A percentile compares a stretch with the other conserved stretches of the same genome.
These are phyloP conservation scores for Gila robusta DNA, from an alignment of 2,797 vertebrate species.

Conservation along the genomic window DNA sequence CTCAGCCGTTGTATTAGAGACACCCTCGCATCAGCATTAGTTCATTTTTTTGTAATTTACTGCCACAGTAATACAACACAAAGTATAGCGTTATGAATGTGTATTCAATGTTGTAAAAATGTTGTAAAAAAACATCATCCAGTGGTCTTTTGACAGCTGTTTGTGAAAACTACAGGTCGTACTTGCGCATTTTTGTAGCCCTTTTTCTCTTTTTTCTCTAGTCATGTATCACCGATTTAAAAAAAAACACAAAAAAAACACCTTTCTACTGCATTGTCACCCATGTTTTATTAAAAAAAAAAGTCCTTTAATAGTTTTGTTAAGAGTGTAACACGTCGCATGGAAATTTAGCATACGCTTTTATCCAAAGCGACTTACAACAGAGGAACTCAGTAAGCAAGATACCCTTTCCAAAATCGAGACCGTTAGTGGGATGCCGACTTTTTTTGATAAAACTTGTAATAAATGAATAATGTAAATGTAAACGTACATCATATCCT, in stretches of 20 bases:
- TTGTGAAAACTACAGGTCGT: not conserved
- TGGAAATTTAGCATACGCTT: no score
- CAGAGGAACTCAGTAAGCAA: not conserved
- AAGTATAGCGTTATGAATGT: no score
- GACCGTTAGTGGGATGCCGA: not conserved
- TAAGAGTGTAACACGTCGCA: no score
- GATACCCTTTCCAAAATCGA: not conserved
- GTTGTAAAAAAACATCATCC: not conserved
- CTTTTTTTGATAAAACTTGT: not conserved
- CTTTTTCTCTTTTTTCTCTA: not conserved
- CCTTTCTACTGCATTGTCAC: not conserved
- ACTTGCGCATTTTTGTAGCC: not conserved
- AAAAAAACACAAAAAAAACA: no score
- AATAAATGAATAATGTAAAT: not conserved
- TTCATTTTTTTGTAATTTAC: no score
- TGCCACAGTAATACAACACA: no score
- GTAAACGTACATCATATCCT: conserved; percentile 89
- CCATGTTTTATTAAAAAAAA: not conserved
- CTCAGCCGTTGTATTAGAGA: no score
- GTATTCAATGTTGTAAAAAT: no score
- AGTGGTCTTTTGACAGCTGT: not conserved
- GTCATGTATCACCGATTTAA: not conserved
- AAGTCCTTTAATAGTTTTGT: not conserved
- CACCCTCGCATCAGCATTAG: no score
- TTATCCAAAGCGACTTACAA: no score